Evolutionary conservation across 2,113 vertebrate species (phyloP), one percentile per base, ranked within the genome.

Genomic region (Sinocyclocheilus grahami): DNA sequence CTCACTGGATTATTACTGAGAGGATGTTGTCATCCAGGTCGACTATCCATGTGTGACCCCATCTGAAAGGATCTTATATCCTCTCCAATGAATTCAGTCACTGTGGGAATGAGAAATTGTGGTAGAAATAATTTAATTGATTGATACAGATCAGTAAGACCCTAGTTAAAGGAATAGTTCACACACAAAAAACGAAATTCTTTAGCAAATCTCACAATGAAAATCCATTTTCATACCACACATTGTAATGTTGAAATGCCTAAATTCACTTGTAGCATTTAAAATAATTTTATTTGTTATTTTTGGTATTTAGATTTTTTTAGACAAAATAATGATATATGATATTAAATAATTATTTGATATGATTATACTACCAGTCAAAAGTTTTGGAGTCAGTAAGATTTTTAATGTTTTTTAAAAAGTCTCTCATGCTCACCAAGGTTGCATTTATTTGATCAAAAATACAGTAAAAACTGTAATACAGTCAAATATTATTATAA

Each of bases 1-100:
- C 69, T 55, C 10, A 75, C 27, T 84, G 81, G 48, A 82, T 60
- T 80, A 65, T 78, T 82, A 67, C n/a, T 65, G 27, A 46, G 27
- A 84, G 78, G 24, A 48, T 65, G 82, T 37, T 83, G 85, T 94
- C 92, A 95, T 86, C 93, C 92, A n/a, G 92, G 92, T 86, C 93
- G 92, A 91, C 93, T 92, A 85, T 94, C 92, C 90, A 93, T 91
- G 81, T 94, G 93, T 37, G 90, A 88, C 46, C 83, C 62, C 4
- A 91, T 88, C 87, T 93, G 93, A 90, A 93, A 95, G 0, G 93
- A 93, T 87, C 93, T 91, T 90, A 95, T 92, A 87, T 96, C 94
- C 84, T 96, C 94, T 1, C 94, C 95, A 1, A 96, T 96, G 89
- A 94, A 95, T 92, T 96, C 95, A 48, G 92, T 93, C 82, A 96